These are phyloP conservation scores for Micropoecilia bifurca DNA, from an alignment of 2,797 vertebrate species.

Conservation along the genomic window DNA sequence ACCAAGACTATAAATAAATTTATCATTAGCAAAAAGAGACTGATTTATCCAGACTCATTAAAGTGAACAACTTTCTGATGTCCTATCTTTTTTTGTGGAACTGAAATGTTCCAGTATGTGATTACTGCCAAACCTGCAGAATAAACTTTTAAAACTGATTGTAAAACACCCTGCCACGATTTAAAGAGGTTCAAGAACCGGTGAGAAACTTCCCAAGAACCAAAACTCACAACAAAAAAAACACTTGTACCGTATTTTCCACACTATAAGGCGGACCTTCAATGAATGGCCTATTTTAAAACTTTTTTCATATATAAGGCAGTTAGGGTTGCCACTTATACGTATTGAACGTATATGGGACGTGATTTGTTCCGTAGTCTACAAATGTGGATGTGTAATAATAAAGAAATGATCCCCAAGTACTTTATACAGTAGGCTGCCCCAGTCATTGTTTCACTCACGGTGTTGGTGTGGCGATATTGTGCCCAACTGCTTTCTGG, in stretches of 20 bases:
- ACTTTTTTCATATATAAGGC: too few species aligned
- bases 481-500: too few species aligned
- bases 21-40: background rate
- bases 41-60: background rate
- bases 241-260: background rate
- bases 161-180: background rate
- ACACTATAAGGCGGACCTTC: too few species aligned
- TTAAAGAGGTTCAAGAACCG: background rate
- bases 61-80: background rate
- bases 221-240: background rate
- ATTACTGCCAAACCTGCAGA: background rate
- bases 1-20: background rate
- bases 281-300: too few species aligned
- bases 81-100: background rate
- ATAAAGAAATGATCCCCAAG: too few species aligned
- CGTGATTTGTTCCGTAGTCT: too few species aligned
- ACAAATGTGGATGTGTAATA: too few species aligned
- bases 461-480: too few species aligned
- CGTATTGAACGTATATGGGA: too few species aligned
- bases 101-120: background rate
- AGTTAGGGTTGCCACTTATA: too few species aligned
- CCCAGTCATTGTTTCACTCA: too few species aligned
- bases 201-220: background rate
- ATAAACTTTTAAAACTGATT: background rate
- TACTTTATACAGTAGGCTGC: too few species aligned